Percentiles rank a stretch among this genome's conserved stretches.
Conservation (phyloP, 2,888 invertebrate genomes). For the Lasioglossum calceatum region DNA sequence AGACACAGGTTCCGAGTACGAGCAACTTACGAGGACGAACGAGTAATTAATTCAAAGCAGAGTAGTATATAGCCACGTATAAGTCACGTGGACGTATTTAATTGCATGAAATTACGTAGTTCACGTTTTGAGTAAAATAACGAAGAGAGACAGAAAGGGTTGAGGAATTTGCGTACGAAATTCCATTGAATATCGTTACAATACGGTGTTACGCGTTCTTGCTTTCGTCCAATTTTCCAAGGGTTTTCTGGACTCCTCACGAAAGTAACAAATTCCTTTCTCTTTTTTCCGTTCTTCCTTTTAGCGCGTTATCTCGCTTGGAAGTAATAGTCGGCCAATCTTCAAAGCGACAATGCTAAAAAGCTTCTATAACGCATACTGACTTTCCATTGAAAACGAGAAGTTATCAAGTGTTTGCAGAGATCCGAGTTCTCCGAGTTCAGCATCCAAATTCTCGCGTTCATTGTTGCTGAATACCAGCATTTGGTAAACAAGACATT, state of each 20-base stretch:
- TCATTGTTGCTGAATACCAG: constrained; percentile 12
- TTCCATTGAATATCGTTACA: constrained; percentile 25
- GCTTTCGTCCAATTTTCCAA: constrained; percentile 54
- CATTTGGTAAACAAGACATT: constrained; percentile 1
- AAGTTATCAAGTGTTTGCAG: constrained; percentile 25
- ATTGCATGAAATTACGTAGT: constrained; percentile 17
- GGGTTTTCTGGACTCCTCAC: constrained; percentile 41
- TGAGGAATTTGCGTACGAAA: constrained; percentile 31
- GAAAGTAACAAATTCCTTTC: constrained; percentile 57
- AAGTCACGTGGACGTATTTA: constrained; percentile 10
- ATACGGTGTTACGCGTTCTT: constrained; percentile 21
- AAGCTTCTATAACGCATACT: constrained; percentile 29
- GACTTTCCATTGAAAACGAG: constrained; percentile 30
- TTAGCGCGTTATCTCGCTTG: constrained; percentile 42
- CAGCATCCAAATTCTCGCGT: not conserved
- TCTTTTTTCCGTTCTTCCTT: constrained; percentile 10
- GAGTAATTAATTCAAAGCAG: constrained; percentile 35
- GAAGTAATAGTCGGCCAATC: constrained; percentile 55
- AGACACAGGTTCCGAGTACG: not conserved
- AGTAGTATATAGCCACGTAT: not conserved
- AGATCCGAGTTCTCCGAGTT: not conserved
- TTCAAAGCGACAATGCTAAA: constrained; percentile 48
- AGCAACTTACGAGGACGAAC: not conserved
- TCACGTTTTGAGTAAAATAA: constrained; percentile 19
- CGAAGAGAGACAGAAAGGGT: not conserved